Conservation (phyloP, 2,888 invertebrate genomes). For the Ellobium chinense region DNA sequence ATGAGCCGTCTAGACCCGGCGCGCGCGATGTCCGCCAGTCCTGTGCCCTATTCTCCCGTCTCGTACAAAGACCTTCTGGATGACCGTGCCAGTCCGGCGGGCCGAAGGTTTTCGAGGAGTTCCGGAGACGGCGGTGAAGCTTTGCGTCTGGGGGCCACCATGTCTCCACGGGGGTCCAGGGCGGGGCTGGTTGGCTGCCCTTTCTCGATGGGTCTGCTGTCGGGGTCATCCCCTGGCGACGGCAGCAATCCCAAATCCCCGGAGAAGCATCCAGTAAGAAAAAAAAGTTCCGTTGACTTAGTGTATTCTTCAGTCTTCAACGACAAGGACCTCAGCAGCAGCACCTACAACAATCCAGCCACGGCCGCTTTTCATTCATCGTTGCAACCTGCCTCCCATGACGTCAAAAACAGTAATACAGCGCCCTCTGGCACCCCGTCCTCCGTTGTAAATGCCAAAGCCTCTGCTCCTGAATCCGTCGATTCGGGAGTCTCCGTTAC, state of each 20-base stretch:
- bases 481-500: conserved; percentile 5
- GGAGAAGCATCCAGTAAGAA: neutral
- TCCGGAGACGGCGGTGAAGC: neutral
- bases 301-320: neutral
- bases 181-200: conserved; percentile 25
- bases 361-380: neutral
- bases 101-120: neutral
- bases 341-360: neutral
- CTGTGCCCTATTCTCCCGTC: conserved; percentile 62
- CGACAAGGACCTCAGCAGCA: neutral
- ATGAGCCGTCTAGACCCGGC: conserved; percentile 1
- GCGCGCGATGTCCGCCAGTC: conserved; percentile 51
- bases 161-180: conserved; percentile 23
- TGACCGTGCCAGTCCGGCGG: conserved; percentile 6
- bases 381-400: too few species aligned
- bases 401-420: too few species aligned
- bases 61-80: conserved; percentile 63
- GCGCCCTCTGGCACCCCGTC: neutral
- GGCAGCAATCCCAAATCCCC: neutral
- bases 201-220: conserved; percentile 29
- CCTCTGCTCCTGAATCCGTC: neutral
- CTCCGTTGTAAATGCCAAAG: neutral
- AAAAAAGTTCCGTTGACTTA: conserved; percentile 2
- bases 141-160: neutral
- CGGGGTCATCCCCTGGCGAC: neutral